These are phyloP conservation scores for Drosophila rubida DNA, from an alignment of 2,888 invertebrate species.

Conservation along the genomic window DNA sequence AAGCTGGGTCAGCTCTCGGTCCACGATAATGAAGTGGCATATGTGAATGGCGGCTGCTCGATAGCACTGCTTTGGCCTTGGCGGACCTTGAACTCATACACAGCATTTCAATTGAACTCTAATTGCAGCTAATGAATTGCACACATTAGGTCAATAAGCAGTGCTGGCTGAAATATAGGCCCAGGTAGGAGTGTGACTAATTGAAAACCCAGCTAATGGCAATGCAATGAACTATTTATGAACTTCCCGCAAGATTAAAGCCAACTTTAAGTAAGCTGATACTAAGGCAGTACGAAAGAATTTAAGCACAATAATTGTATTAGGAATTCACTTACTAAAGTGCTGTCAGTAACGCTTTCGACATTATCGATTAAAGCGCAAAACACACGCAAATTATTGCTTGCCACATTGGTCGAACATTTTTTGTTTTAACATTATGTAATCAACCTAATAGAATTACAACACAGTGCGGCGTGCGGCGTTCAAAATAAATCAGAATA, in stretches of 20 bases:
- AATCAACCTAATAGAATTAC: not conserved
- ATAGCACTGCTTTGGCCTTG: conserved; percentile 22
- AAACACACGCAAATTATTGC: not conserved
- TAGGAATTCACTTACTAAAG: not conserved
- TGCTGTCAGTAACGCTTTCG: too few relatives aligned
- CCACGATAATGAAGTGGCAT: conserved; percentile 64
- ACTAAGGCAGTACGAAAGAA: not conserved
- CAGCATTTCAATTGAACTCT: conserved; percentile 67
- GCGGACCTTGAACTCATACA: conserved; percentile 61
- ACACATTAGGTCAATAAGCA: conserved; percentile 64
- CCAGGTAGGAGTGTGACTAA: conserved; percentile 30
- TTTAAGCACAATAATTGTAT: not conserved
- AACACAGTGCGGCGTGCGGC: too few relatives aligned
- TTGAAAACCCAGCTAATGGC: conserved; percentile 50
- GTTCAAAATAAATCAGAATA: not conserved
- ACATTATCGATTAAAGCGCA: not conserved
- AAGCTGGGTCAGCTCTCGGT: conserved; percentile 5
- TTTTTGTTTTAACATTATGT: not conserved
- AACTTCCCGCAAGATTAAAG: conserved; percentile 1
- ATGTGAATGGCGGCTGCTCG: conserved; percentile 37
- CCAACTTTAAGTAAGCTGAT: not conserved
- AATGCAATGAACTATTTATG: conserved; percentile 61
- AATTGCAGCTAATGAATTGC: conserved; percentile 74
- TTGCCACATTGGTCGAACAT: not conserved
- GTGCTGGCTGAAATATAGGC: conserved; percentile 15